Evolutionary conservation across 2,888 invertebrate genomes (phyloP).

Genomic region (Elegia similella): DNA sequence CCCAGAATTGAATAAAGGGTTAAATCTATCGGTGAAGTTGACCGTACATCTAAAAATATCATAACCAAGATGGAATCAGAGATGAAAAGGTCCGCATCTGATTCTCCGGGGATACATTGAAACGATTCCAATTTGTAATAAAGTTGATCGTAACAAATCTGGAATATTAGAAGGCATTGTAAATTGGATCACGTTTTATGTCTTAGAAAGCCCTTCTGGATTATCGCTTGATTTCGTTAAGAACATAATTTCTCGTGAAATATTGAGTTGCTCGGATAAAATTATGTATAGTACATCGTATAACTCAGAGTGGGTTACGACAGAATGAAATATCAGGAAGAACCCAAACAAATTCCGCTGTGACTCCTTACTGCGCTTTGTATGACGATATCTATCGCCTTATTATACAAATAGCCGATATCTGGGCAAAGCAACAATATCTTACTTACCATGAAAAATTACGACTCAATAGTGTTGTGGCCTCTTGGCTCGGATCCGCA

Average conservation of each 20-base stretch:
- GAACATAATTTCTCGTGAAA: conserved; percentile 31
- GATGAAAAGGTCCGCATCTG: conserved; percentile 45
- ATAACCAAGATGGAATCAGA: conserved; percentile 45
- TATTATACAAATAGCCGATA: conserved; percentile 74
- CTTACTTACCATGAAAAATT: conserved; percentile 67
- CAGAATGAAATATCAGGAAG: conserved; percentile 36
- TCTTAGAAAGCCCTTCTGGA: conserved; percentile 47
- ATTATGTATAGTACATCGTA: conserved; percentile 17
- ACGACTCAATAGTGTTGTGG: conserved; percentile 56
- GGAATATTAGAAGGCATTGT: conserved; percentile 64
- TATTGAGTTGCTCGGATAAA: conserved; percentile 11
- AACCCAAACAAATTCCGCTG: conserved; percentile 51
- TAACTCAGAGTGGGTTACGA: conserved; percentile 19
- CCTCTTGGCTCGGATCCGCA: conserved; percentile 56
- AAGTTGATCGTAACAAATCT: conserved; percentile 69
- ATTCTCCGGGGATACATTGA: conserved; percentile 54
- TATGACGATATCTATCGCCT: conserved; percentile 67
- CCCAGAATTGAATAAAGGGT: conserved; percentile 1
- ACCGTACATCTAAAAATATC: conserved; percentile 30
- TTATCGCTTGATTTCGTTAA: conserved; percentile 43
- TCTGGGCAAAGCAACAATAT: conserved; percentile 64
- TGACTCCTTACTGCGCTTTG: conserved; percentile 44
- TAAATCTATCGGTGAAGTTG: conserved; percentile 18
- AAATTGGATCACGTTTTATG: conserved; percentile 71
- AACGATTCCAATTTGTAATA: conserved; percentile 69